Conservation (phyloP, 2,888 invertebrate genomes). For the Hypolimnas misippus region DNA sequence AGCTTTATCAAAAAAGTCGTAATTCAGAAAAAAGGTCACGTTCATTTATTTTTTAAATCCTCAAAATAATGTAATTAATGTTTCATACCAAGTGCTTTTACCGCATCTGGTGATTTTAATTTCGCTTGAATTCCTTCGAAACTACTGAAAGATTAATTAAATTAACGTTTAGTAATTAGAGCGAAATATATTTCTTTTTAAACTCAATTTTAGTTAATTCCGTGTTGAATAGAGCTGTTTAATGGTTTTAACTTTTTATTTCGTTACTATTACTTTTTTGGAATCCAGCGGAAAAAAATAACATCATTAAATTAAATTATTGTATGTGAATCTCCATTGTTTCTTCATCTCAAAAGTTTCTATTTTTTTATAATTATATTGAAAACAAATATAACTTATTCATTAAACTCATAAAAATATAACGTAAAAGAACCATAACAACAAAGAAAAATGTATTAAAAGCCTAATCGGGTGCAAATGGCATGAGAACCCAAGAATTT, state of each 20-base stretch:
- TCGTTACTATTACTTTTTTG: no score
- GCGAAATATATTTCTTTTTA: background rate
- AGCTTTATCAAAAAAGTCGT: background rate
- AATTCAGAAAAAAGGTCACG: background rate
- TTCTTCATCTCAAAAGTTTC: no score
- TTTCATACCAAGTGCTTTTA: conserved; percentile 13
- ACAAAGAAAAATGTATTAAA: no score
- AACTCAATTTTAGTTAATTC: background rate
- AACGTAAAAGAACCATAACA: no score
- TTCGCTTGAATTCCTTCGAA: conserved; percentile 31
- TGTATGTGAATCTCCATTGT: no score
- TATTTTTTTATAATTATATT: no score
- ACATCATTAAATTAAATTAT: no score
- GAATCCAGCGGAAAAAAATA: no score
- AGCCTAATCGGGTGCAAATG: no score
- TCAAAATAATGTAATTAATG: background rate
- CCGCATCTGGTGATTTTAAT: conserved; percentile 32
- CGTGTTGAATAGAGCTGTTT: background rate
- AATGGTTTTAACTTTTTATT: background rate
- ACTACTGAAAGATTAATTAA: background rate
- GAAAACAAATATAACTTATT: no score
- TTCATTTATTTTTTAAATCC: background rate
- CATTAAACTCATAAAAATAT: no score
- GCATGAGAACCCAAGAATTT: no score
- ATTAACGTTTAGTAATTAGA: background rate